phyloP scores from a whole-genome alignment of 2,797 vertebrate species.

The Urophycis tenuis region DNA sequence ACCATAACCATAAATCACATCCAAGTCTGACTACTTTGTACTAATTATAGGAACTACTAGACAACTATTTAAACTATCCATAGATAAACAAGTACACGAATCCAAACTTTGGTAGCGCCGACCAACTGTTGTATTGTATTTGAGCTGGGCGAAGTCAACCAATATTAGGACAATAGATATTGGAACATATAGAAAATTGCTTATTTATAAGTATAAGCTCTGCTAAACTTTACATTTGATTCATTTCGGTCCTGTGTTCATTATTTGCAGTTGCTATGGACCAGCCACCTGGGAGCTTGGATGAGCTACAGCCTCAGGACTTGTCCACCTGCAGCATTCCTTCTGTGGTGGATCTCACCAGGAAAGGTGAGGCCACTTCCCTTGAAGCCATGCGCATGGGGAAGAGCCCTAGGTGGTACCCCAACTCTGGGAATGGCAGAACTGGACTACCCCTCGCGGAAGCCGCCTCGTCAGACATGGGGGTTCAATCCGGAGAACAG shows the following conservation, averaged over 20 bases:
- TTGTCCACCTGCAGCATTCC: slow-evolving; percentile 59
- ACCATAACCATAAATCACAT: neutral
- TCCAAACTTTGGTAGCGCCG: neutral
- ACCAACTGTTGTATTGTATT: neutral
- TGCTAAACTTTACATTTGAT: neutral
- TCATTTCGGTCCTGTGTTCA: neutral
- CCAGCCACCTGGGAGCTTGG: slow-evolving; percentile 62
- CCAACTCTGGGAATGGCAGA: slow-evolving; percentile 47
- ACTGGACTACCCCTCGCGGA: slow-evolving; percentile 52
- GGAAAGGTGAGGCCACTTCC: slow-evolving; percentile 54
- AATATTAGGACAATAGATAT: neutral
- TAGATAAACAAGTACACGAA: neutral
- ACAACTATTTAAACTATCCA: neutral
- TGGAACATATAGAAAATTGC: neutral
- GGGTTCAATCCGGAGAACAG: slow-evolving; percentile 55
- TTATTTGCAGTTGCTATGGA: slow-evolving; percentile 72
- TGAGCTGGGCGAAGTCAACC: neutral
- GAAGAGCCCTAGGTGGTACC: slow-evolving; percentile 60
- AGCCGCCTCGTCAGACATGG: slow-evolving; percentile 39
- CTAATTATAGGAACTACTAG: neutral
- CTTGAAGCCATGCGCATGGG: slow-evolving; percentile 54
- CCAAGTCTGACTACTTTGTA: neutral
- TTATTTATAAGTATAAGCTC: neutral
- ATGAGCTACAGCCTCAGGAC: slow-evolving; percentile 72
- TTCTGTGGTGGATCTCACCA: slow-evolving; percentile 60